Evolutionary conservation across 2,113 vertebrate genomes (phyloP).

Genomic region (Natator depressus): DNA sequence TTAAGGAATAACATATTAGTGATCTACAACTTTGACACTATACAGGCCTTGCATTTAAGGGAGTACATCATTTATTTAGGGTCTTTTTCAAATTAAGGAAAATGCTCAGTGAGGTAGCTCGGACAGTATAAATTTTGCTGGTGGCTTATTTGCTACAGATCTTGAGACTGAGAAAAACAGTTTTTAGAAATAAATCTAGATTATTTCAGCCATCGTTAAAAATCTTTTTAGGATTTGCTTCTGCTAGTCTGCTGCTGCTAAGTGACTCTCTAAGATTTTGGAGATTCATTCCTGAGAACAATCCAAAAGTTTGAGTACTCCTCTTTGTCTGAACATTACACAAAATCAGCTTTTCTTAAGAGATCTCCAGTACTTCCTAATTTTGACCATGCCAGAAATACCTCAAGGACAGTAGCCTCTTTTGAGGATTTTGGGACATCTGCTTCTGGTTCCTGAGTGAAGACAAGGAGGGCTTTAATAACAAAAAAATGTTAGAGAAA

Average conservation of each 20-base stretch:
- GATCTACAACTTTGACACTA: constrained; percentile 21
- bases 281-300: not conserved
- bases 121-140: not conserved
- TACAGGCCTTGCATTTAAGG: constrained; percentile 27
- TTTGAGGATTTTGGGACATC: not conserved
- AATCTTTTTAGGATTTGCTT: not conserved
- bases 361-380: not conserved
- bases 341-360: not conserved
- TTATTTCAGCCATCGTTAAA: not conserved
- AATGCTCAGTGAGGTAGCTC: constrained; percentile 7
- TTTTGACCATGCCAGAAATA: not conserved
- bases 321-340: not conserved
- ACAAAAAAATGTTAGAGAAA: not conserved
- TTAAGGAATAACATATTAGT: constrained; percentile 1
- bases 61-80: constrained; percentile 32
- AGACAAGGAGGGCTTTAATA: not conserved
- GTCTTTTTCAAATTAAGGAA: constrained; percentile 17
- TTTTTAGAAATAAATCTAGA: constrained; percentile 13
- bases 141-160: not conserved
- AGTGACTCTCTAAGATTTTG: not conserved
- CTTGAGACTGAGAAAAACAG: not conserved
- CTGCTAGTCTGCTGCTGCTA: not conserved
- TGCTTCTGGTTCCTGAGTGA: not conserved
- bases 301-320: not conserved
- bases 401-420: not conserved